Evolutionary conservation across 1,140 invertebrate genomes (phyloP).

Genomic region (Akabosia matsudoensis): DNA sequence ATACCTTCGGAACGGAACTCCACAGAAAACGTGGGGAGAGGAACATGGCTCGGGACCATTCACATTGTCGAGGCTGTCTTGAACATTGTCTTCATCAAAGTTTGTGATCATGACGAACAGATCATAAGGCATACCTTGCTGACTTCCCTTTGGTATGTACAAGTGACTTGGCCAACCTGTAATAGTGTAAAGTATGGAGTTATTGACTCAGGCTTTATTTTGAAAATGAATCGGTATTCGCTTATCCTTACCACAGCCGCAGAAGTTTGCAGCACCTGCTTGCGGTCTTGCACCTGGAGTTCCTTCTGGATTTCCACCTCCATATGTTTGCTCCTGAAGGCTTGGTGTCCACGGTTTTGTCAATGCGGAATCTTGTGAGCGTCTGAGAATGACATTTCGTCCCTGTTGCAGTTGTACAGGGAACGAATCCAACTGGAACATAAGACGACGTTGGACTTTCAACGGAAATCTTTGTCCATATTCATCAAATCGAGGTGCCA

Average conservation of each 20-base stretch:
- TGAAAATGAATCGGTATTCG: too few species aligned
- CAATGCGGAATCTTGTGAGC: constrained; percentile 6
- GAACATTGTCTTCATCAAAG: constrained; percentile 29
- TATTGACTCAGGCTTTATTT: too few species aligned
- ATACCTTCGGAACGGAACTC: constrained; percentile 21
- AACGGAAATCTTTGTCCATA: constrained; percentile 61
- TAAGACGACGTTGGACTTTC: constrained; percentile 64
- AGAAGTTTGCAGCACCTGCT: not conserved
- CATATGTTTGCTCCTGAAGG: not conserved
- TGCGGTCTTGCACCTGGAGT: not conserved
- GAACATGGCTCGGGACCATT: constrained; percentile 16
- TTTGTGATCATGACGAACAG: constrained; percentile 48
- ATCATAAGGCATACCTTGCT: constrained; percentile 46
- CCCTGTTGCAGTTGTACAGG: constrained; percentile 51
- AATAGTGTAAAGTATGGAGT: not conserved
- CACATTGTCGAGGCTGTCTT: not conserved
- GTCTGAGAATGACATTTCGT: not conserved
- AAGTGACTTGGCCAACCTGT: constrained; percentile 48
- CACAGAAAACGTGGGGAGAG: constrained; percentile 31
- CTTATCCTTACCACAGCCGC: too few species aligned
- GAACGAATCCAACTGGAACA: constrained; percentile 77
- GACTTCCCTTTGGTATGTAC: constrained; percentile 47
- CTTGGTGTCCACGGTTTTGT: not conserved
- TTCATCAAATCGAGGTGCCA: constrained; percentile 69
- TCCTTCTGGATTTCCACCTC: not conserved